phyloP scores from a whole-genome alignment of 2,797 vertebrate genomes.

The Pseudochromis fuscus region DNA sequence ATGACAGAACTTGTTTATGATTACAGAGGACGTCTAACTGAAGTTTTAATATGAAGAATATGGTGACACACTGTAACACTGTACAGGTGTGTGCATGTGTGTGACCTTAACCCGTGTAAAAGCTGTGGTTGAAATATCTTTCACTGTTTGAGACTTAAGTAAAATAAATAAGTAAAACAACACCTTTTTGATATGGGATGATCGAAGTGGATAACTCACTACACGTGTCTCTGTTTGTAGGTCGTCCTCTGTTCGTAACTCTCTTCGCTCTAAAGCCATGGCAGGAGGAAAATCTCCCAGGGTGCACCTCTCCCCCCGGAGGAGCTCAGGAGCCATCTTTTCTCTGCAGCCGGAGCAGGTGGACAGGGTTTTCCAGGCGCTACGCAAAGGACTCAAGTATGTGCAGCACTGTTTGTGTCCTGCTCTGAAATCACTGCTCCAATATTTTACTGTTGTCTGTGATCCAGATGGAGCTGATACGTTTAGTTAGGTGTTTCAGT shows the following conservation, averaged over 20 bases:
- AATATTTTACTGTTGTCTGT: background rate
- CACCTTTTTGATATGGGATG: too few species aligned
- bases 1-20: constrained; percentile 19
- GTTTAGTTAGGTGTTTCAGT: too few species aligned
- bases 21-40: constrained; percentile 19
- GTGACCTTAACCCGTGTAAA: too few species aligned
- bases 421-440: background rate
- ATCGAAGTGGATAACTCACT: background rate
- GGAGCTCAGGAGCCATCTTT: constrained; percentile 69
- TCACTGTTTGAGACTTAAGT: too few species aligned
- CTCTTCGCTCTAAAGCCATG: constrained; percentile 85
- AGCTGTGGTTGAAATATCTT: too few species aligned
- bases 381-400: constrained; percentile 92
- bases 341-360: constrained; percentile 89
- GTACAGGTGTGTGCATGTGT: too few species aligned
- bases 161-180: too few species aligned
- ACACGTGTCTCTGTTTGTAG: constrained; percentile 73
- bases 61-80: too few species aligned
- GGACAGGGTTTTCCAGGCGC: constrained; percentile 91
- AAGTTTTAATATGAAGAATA: too few species aligned
- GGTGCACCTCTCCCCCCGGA: constrained; percentile 82
- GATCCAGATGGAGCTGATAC: too few species aligned
- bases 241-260: constrained; percentile 85
- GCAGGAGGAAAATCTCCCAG: constrained; percentile 82
- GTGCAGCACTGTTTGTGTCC: background rate